These are phyloP conservation scores for Solea senegalensis DNA, from an alignment of 2,113 vertebrate genomes.

Conservation along the genomic window DNA sequence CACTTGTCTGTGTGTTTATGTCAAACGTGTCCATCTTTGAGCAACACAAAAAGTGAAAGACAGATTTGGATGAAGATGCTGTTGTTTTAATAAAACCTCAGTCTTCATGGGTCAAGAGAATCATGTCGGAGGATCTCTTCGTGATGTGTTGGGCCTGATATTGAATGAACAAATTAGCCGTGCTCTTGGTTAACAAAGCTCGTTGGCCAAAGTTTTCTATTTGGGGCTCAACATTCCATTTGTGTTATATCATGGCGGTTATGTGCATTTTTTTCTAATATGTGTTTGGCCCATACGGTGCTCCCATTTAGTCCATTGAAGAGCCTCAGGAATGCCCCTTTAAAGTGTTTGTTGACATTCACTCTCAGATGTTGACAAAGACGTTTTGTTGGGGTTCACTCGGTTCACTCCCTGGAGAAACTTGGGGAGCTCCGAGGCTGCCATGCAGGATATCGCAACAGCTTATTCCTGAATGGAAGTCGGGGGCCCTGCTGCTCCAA, in stretches of 20 bases:
- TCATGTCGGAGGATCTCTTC: conserved; percentile 26
- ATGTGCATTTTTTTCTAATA: conserved; percentile 15
- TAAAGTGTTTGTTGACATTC: conserved; percentile 74
- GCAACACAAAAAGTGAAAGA: no score
- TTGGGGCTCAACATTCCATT: conserved; percentile 30
- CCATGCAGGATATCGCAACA: conserved; percentile 67
- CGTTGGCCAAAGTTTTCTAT: conserved; percentile 31
- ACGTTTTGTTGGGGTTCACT: conserved; percentile 78
- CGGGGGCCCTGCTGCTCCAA: conserved; percentile 48
- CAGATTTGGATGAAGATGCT: no score
- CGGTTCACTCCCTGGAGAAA: conserved; percentile 66
- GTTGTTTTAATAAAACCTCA: conserved; percentile 2
- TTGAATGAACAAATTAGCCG: conserved; percentile 63
- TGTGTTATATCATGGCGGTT: conserved; percentile 27
- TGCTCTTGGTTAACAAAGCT: conserved; percentile 40
- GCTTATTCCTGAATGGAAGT: conserved; percentile 66
- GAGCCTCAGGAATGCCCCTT: conserved; percentile 69
- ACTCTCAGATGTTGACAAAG: conserved; percentile 77
- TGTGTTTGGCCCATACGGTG: conserved; percentile 42
- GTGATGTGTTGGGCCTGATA: conserved; percentile 10
- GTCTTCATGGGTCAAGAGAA: conserved; percentile 28
- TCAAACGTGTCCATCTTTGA: no score
- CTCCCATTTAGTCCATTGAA: conserved; percentile 61
- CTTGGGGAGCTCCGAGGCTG: conserved; percentile 56
- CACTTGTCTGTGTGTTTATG: no score